These are phyloP conservation scores for Lanius ludovicianus DNA, from an alignment of 2,113 vertebrate species.

Conservation along the genomic window DNA sequence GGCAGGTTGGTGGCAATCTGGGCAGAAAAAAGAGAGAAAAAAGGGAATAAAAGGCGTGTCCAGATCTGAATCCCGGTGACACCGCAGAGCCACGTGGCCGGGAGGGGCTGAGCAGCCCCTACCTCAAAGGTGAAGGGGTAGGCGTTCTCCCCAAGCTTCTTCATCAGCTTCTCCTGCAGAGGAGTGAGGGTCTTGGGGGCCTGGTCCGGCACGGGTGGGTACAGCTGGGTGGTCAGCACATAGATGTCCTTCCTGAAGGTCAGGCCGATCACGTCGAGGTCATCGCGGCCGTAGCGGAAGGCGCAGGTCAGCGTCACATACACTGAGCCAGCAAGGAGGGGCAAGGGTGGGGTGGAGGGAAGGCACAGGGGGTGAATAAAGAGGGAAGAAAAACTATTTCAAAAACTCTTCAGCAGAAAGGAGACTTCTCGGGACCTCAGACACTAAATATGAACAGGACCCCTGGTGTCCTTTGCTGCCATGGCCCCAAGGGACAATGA, in stretches of 20 bases:
- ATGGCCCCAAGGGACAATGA: fast-evolving
- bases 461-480: neutral
- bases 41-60: fast-evolving
- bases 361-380: neutral
- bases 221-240: constrained; percentile 79
- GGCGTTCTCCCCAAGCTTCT: constrained; percentile 83
- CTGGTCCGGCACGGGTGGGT: constrained; percentile 63
- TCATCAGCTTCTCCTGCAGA: constrained; percentile 81
- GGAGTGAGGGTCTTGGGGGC: constrained; percentile 66
- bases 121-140: constrained; percentile 87
- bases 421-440: neutral
- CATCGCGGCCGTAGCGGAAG: constrained; percentile 88
- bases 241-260: constrained; percentile 90
- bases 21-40: neutral
- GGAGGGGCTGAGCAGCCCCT: neutral
- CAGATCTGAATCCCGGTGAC: neutral
- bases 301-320: constrained; percentile 84
- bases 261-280: constrained; percentile 87
- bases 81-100: fast-evolving
- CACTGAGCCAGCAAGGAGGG: constrained; percentile 58
- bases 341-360: neutral
- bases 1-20: constrained; percentile 86
- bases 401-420: neutral
- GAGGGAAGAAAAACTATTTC: neutral
- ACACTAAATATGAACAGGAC: too few species aligned